A percentile compares a stretch with the other conserved stretches of the same genome.
phyloP scores from a whole-genome alignment of 2,113 vertebrate species.

The Brachypteracias leptosomus region DNA sequence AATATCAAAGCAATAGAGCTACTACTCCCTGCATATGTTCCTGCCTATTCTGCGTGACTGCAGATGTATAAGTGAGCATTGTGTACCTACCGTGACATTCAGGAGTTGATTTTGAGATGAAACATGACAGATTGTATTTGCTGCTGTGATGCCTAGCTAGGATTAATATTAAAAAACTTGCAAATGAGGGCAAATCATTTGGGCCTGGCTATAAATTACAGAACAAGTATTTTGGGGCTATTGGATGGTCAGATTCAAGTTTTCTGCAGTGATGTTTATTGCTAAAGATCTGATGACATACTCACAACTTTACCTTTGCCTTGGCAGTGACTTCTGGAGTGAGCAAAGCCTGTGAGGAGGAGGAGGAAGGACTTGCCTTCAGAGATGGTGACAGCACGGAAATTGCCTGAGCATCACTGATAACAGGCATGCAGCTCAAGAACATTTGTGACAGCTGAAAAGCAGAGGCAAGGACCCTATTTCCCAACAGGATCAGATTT shows the following conservation, averaged over 20 bases:
- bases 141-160: neutral
- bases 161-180: neutral
- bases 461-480: neutral
- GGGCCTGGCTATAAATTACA: neutral
- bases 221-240: neutral
- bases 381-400: neutral
- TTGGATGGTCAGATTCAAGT: neutral
- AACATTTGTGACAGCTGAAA: neutral
- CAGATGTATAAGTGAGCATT: neutral
- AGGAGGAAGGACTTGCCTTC: neutral
- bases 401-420: neutral
- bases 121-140: neutral
- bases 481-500: neutral
- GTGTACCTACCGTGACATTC: neutral
- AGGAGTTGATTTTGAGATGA: neutral
- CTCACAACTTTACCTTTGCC: neutral
- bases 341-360: neutral
- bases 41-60: neutral
- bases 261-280: neutral
- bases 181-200: neutral
- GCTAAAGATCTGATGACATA: neutral
- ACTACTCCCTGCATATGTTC: neutral
- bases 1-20: slow-evolving; percentile 22
- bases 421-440: neutral
- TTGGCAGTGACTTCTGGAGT: neutral